phyloP scores from a whole-genome alignment of 92 coral and sea anemone species.

The Porites evermanni region DNA sequence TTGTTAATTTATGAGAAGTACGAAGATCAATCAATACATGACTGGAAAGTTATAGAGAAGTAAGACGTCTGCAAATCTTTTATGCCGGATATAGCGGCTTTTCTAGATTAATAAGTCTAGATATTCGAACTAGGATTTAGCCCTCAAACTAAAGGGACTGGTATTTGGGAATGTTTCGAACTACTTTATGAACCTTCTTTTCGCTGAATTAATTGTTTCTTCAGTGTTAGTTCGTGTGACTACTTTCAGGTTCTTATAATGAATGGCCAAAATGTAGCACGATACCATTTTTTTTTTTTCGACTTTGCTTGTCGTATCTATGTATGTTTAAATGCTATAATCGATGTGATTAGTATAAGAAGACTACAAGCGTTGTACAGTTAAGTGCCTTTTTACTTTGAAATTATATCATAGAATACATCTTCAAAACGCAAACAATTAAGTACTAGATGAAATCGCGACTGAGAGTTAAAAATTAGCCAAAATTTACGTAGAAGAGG shows the following conservation, averaged over 20 bases:
- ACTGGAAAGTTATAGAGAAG: too few relatives aligned
- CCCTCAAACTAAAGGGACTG: neutral
- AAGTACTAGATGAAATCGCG: neutral
- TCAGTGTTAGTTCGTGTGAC: neutral
- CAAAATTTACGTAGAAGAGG: neutral
- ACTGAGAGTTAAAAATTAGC: neutral
- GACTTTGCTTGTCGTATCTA: neutral
- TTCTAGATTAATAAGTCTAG: too few relatives aligned
- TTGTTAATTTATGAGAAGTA: neutral
- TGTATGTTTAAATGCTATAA: constrained; percentile 22
- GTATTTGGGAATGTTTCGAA: neutral
- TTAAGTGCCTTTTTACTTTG: neutral
- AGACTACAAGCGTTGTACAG: constrained; percentile 52
- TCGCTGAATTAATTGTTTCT: neutral
- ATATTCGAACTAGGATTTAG: neutral
- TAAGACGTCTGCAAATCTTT: too few relatives aligned
- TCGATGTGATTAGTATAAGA: neutral
- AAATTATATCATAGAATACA: neutral
- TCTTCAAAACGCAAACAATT: neutral
- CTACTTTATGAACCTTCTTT: neutral
- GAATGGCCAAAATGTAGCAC: neutral
- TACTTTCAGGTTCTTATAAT: neutral
- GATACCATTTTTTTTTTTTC: neutral
- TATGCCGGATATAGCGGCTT: too few relatives aligned
- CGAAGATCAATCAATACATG: neutral